phyloP scores from a whole-genome alignment of 2,113 vertebrate species.

The Phyllostomus hastatus region DNA sequence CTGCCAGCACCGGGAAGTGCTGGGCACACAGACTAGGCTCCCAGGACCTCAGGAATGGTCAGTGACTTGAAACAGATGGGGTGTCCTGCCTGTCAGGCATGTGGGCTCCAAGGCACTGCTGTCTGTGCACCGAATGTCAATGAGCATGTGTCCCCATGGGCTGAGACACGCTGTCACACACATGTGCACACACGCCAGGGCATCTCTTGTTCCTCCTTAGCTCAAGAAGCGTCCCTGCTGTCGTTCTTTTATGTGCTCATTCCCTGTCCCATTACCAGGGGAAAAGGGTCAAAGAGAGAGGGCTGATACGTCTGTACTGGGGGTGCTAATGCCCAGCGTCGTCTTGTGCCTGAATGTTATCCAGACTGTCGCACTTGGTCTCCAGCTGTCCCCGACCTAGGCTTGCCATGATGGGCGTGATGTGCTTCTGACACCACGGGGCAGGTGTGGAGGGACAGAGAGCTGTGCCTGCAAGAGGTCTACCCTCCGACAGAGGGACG shows the following conservation, averaged over 20 bases:
- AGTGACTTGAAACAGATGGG: neutral
- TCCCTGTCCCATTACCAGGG: neutral
- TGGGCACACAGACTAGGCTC: neutral
- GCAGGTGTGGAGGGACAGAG: neutral
- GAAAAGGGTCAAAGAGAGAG: neutral
- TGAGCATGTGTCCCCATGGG: neutral
- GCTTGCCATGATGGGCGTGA: neutral
- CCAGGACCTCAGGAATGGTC: neutral
- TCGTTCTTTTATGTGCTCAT: neutral
- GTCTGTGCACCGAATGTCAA: neutral
- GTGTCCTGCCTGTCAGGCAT: neutral
- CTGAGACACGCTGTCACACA: neutral
- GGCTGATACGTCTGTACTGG: neutral
- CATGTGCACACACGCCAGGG: neutral
- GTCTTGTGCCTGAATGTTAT: neutral
- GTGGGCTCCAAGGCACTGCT: neutral
- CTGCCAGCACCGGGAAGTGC: neutral
- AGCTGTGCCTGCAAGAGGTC: neutral
- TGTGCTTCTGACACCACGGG: neutral
- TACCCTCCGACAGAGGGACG: neutral
- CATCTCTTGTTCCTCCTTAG: neutral
- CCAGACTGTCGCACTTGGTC: neutral
- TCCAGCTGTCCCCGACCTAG: neutral
- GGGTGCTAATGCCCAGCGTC: neutral
- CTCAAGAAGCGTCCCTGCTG: neutral